phyloP scores from a whole-genome alignment of 64 coral and sea anemone genomes.

The Montipora cactus region DNA sequence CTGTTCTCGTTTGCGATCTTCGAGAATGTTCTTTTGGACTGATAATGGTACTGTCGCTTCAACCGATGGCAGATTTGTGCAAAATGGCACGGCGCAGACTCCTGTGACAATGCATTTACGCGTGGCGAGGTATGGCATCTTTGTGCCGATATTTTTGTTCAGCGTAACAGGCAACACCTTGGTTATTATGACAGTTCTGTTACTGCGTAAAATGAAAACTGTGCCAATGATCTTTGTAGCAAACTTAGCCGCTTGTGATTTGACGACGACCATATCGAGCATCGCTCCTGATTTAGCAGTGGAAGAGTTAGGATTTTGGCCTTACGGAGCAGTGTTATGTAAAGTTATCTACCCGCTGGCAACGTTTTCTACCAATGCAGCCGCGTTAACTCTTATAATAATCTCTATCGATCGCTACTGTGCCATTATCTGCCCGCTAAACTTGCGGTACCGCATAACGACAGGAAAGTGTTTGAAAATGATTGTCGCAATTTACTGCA shows the following conservation, averaged over 20 bases:
- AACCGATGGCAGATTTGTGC: background rate
- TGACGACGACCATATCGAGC: conserved; percentile 79
- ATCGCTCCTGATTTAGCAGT: conserved; percentile 75
- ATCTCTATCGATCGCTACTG: conserved; percentile 82
- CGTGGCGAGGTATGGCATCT: conserved; percentile 62
- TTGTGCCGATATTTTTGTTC: conserved; percentile 68
- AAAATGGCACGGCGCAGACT: background rate
- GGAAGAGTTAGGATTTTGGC: conserved; percentile 73
- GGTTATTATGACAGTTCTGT: conserved; percentile 76
- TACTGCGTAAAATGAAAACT: conserved; percentile 75
- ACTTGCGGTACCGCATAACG: conserved; percentile 79
- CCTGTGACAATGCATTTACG: conserved; percentile 14
- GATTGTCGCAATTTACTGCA: conserved; percentile 51
- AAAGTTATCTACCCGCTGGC: conserved; percentile 79
- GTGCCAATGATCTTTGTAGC: conserved; percentile 91
- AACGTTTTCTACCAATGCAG: conserved; percentile 72
- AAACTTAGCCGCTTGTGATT: conserved; percentile 81
- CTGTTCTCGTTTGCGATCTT: background rate
- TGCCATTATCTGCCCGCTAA: conserved; percentile 85
- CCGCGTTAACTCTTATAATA: conserved; percentile 82
- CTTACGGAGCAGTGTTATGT: conserved; percentile 74
- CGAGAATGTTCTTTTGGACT: background rate
- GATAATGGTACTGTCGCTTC: background rate
- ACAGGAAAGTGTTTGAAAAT: conserved; percentile 56
- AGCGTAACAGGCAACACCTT: conserved; percentile 81